Evolutionary conservation across 2,888 invertebrate species (phyloP).

Genomic region (Conchocele bisecta): DNA sequence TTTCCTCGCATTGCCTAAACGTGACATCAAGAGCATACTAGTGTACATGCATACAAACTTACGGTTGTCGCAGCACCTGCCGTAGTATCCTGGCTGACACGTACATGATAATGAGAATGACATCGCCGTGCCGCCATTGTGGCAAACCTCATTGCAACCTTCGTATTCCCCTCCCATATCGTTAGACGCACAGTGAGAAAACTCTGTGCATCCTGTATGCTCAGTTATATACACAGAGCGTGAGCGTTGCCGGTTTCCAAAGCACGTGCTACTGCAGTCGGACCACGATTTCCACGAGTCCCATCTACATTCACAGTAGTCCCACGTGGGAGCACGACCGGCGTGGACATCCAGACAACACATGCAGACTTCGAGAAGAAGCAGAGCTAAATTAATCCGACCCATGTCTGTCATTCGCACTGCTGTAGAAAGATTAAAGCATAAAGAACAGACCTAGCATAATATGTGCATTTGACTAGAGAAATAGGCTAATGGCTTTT

Average conservation of each 20-base stretch:
- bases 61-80: slow-evolving; percentile 30
- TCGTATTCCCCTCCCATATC: slow-evolving; percentile 22
- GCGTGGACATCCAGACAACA: too few species aligned
- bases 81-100: slow-evolving; percentile 21
- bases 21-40: too few species aligned
- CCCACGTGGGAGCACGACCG: too few species aligned
- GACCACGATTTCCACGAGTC: slow-evolving; percentile 22
- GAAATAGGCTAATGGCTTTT: too few species aligned
- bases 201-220: slow-evolving; percentile 24
- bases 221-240: slow-evolving; percentile 8
- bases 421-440: too few species aligned
- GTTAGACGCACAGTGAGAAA: slow-evolving; percentile 28
- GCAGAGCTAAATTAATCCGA: too few species aligned
- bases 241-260: slow-evolving; percentile 22
- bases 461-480: too few species aligned
- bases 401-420: too few species aligned
- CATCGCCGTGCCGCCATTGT: slow-evolving; percentile 23
- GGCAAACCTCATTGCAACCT: slow-evolving; percentile 27
- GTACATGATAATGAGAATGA: neutral
- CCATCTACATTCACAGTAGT: slow-evolving; percentile 24
- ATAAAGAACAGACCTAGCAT: too few species aligned
- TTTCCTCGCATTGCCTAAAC: too few species aligned
- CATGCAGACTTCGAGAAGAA: too few species aligned
- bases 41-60: neutral
- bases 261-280: slow-evolving; percentile 27